Evolutionary conservation across 2,888 invertebrate genomes (phyloP).

Genomic region (Habrosyne pyritoides): DNA sequence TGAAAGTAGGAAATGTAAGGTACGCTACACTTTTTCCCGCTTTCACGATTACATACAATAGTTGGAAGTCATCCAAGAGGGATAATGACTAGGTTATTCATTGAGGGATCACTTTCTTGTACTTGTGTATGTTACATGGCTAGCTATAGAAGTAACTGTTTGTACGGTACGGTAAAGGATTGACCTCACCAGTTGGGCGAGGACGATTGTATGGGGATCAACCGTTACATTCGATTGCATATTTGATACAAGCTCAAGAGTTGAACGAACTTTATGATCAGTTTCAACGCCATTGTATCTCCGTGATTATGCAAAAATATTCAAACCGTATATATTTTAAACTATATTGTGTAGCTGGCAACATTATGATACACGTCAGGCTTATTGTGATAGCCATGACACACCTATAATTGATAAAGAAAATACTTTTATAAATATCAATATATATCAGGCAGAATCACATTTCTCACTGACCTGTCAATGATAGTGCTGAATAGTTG

Average conservation of each 20-base stretch:
- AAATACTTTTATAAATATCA: no score
- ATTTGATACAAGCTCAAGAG: slow-evolving; percentile 36
- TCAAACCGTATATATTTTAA: slow-evolving; percentile 4
- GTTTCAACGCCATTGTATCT: slow-evolving; percentile 21
- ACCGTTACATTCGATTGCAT: slow-evolving; percentile 38
- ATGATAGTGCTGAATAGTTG: no score
- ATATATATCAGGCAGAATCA: no score
- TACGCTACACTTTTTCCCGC: no score
- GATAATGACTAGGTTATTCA: slow-evolving; percentile 30
- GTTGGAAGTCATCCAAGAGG: slow-evolving; percentile 43
- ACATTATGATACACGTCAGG: not conserved
- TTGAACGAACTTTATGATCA: slow-evolving; percentile 50
- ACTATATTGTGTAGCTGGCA: slow-evolving; percentile 10
- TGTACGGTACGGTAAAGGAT: slow-evolving; percentile 34
- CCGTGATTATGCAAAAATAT: slow-evolving; percentile 24
- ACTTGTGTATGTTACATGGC: no score
- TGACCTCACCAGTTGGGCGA: slow-evolving; percentile 26
- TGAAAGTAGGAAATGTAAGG: slow-evolving; percentile 12
- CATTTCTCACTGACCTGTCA: no score
- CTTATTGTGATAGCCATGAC: not conserved
- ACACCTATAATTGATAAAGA: not conserved
- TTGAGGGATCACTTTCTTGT: slow-evolving; percentile 14
- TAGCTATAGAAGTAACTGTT: not conserved
- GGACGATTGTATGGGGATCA: slow-evolving; percentile 40
- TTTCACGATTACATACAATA: slow-evolving; percentile 37